Evolutionary conservation across 2,797 vertebrate species (phyloP).

Genomic region (Smutsia temminckii): DNA sequence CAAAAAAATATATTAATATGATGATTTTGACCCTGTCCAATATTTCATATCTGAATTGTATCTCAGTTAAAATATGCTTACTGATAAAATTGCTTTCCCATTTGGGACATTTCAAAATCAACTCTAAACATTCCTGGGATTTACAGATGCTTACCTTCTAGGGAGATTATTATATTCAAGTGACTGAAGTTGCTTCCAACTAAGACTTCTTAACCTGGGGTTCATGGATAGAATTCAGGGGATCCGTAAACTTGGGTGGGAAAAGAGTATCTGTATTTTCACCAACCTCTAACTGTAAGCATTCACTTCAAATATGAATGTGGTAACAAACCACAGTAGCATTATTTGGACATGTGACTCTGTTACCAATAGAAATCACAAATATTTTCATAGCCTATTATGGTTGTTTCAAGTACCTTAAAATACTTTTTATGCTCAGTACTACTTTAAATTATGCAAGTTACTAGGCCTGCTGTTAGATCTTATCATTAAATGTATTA

Average conservation of each 20-base stretch:
- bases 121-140: conserved; percentile 10
- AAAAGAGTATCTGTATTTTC: neutral
- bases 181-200: neutral
- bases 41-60: neutral
- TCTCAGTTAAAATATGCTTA: neutral
- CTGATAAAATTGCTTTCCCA: neutral
- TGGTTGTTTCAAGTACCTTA: neutral
- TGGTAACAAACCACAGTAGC: neutral
- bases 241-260: neutral
- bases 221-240: neutral
- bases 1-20: neutral
- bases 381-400: neutral
- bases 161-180: neutral
- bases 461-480: neutral
- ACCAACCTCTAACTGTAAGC: neutral
- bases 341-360: neutral
- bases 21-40: neutral
- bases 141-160: neutral
- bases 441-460: neutral
- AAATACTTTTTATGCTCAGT: neutral
- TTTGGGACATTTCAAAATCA: neutral
- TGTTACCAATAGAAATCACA: neutral
- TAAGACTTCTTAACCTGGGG: neutral
- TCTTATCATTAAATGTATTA: neutral
- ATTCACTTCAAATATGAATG: neutral